These are phyloP conservation scores for Sebastes fasciatus DNA, from an alignment of 2,113 vertebrate genomes.

Conservation along the genomic window DNA sequence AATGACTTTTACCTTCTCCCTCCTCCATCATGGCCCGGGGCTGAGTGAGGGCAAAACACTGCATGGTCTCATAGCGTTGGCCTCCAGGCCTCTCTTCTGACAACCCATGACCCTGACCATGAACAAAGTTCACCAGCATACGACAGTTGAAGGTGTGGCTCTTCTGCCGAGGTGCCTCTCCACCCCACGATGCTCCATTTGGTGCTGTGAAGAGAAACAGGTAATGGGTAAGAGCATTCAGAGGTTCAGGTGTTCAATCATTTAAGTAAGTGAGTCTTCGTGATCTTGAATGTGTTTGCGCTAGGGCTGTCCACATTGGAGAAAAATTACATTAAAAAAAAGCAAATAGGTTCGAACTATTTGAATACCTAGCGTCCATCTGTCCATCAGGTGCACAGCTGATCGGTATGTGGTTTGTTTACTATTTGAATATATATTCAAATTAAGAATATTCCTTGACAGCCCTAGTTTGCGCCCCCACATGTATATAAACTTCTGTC, in stretches of 20 bases:
- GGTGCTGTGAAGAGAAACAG: constrained; percentile 73
- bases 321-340: no score
- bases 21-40: constrained; percentile 98
- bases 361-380: no score
- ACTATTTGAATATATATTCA: no score
- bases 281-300: background rate
- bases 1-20: constrained; percentile 90
- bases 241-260: background rate
- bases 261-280: no score
- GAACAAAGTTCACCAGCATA: constrained; percentile 91
- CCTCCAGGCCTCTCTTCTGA: constrained; percentile 86
- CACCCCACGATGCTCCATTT: constrained; percentile 93
- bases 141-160: constrained; percentile 98
- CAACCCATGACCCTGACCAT: constrained; percentile 77
- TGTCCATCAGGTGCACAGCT: no score
- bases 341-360: no score
- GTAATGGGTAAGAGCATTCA: background rate
- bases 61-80: constrained; percentile 97
- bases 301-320: background rate
- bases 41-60: constrained; percentile 98
- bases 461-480: background rate
- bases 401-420: no score
- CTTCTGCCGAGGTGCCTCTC: constrained; percentile 92
- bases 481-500: constrained; percentile 6
- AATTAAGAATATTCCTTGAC: no score